Conservation (phyloP, 2,888 invertebrate species). For the Trichogramma dendrolimi region DNA sequence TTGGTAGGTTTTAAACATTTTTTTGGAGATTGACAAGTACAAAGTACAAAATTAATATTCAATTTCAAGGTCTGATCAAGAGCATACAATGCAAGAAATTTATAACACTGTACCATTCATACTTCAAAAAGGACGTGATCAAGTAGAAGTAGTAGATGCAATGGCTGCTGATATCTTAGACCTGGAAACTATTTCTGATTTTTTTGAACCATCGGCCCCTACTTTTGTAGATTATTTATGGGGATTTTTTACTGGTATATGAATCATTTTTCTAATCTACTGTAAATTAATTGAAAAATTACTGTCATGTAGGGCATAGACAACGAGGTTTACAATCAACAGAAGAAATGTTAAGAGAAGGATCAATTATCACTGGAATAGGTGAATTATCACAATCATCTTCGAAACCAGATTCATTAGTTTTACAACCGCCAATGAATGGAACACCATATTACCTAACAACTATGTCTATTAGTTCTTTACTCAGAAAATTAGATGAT, state of each 20-base stretch:
- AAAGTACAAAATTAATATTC: neutral
- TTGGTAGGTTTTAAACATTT: constrained; percentile 56
- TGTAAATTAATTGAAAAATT: neutral
- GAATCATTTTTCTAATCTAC: constrained; percentile 21
- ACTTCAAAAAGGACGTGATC: constrained; percentile 59
- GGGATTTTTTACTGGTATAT: constrained; percentile 71
- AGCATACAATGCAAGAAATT: constrained; percentile 72
- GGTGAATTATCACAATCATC: constrained; percentile 65
- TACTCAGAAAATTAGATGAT: constrained; percentile 69
- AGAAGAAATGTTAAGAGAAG: constrained; percentile 80
- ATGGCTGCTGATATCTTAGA: constrained; percentile 70
- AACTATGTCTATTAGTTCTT: constrained; percentile 70
- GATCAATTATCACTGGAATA: constrained; percentile 72
- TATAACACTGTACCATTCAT: constrained; percentile 78
- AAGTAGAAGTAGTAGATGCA: constrained; percentile 73
- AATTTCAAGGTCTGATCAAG: constrained; percentile 64
- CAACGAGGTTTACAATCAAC: constrained; percentile 82
- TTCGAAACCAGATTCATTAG: constrained; percentile 61
- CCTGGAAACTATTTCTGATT: constrained; percentile 77
- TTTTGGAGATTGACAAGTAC: neutral
- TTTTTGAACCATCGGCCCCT: constrained; percentile 73
- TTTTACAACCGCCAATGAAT: constrained; percentile 69
- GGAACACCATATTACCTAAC: constrained; percentile 75
- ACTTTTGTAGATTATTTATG: constrained; percentile 76
- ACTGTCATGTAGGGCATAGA: constrained; percentile 59